Evolutionary conservation across 2,888 invertebrate species (phyloP).

Genomic region (Agrotis ipsilon): DNA sequence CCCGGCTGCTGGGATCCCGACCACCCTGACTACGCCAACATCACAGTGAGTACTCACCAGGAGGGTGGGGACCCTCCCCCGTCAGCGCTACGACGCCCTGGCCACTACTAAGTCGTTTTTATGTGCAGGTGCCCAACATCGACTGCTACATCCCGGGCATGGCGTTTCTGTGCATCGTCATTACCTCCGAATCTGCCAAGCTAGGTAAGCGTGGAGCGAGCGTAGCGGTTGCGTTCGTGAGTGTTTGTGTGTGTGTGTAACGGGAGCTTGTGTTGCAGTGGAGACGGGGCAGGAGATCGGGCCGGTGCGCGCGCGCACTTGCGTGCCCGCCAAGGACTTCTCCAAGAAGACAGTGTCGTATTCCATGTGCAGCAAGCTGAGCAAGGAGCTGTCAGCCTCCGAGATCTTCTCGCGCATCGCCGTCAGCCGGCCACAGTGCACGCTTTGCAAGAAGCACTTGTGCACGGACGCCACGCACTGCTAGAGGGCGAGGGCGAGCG

Average conservation of each 20-base stretch:
- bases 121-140: slow-evolving; percentile 84
- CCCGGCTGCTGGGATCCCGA: slow-evolving; percentile 90
- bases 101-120: slow-evolving; percentile 5
- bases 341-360: slow-evolving; percentile 87
- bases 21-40: slow-evolving; percentile 86
- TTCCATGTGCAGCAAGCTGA: slow-evolving; percentile 86
- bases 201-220: slow-evolving; percentile 75
- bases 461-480: slow-evolving; percentile 85
- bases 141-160: slow-evolving; percentile 89
- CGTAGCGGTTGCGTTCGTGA: neutral
- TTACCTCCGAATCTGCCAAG: slow-evolving; percentile 87
- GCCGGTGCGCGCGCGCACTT: slow-evolving; percentile 87
- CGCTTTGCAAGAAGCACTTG: slow-evolving; percentile 85
- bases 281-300: slow-evolving; percentile 88
- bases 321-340: slow-evolving; percentile 88
- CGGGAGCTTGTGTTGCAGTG: slow-evolving; percentile 72
- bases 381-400: slow-evolving; percentile 86
- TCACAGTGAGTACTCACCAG: slow-evolving; percentile 79
- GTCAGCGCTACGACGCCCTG: neutral
- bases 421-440: slow-evolving; percentile 84
- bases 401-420: slow-evolving; percentile 87
- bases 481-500: slow-evolving; percentile 63
- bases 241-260: neutral
- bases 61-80: accelerated
- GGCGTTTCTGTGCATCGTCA: slow-evolving; percentile 86